Percentiles rank a stretch among this genome's conserved stretches.
Conservation (phyloP, 2,113 vertebrate species). For the Upupa epops region DNA sequence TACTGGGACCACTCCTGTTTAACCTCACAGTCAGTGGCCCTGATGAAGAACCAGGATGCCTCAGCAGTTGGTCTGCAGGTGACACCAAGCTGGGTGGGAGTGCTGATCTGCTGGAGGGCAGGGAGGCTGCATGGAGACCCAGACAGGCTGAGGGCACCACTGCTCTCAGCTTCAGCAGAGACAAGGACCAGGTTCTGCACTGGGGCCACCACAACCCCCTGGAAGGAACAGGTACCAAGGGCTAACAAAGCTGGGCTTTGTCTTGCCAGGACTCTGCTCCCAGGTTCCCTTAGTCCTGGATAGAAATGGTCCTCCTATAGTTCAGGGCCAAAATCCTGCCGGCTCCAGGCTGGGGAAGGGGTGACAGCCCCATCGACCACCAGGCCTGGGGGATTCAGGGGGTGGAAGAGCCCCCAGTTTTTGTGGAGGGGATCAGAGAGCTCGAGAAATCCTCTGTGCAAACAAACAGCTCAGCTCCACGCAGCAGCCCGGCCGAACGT, state of each 20-base stretch:
- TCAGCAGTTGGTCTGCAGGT: no score
- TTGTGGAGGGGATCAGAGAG: neutral
- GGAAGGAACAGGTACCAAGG: neutral
- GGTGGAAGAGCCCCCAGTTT: neutral
- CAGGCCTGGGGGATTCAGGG: rapidly evolving
- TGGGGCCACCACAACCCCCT: no score
- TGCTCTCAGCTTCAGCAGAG: no score
- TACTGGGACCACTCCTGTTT: no score
- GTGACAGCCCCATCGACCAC: rapidly evolving
- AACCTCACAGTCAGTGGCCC: no score
- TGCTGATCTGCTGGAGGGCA: no score
- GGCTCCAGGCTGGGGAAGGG: neutral
- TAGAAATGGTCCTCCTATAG: rapidly evolving
- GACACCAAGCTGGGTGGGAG: no score
- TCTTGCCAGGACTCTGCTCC: neutral
- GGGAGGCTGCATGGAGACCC: no score
- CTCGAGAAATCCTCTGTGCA: neutral
- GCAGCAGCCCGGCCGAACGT: neutral
- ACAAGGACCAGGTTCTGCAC: no score
- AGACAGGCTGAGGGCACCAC: no score
- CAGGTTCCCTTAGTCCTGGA: neutral
- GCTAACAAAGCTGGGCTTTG: neutral
- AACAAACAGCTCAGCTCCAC: neutral
- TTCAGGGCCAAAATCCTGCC: neutral
- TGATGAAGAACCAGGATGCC: no score